These are phyloP conservation scores for Trachelipus rathkii DNA, from an alignment of 1,140 invertebrate genomes.

Conservation along the genomic window DNA sequence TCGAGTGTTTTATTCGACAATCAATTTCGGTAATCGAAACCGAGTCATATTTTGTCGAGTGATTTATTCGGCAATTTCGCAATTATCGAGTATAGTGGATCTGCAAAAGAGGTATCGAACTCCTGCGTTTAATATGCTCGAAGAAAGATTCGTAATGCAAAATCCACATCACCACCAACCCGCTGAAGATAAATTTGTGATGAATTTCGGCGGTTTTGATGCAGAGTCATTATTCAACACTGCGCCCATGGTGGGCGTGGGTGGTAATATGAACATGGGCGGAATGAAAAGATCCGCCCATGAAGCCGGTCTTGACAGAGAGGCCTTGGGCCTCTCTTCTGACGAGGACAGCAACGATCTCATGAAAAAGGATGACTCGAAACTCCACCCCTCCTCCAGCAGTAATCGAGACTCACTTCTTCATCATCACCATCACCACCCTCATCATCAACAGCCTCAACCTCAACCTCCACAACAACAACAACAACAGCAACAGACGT, in stretches of 20 bases:
- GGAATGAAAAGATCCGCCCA: constrained; percentile 44
- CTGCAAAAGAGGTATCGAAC: not conserved
- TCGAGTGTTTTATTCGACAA: too few relatives aligned
- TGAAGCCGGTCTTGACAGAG: constrained; percentile 48
- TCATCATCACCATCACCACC: not conserved
- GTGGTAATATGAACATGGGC: constrained; percentile 32
- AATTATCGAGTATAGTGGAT: too few relatives aligned
- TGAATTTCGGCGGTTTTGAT: constrained; percentile 44
- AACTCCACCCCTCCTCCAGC: constrained; percentile 38
- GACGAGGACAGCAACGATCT: constrained; percentile 33
- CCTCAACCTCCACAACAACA: not conserved
- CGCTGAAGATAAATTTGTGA: constrained; percentile 41
- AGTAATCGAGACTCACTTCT: constrained; percentile 28
- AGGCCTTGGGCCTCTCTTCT: constrained; percentile 46
- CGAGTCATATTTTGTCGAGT: too few relatives aligned
- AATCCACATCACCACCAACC: not conserved
- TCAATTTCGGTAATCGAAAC: too few relatives aligned
- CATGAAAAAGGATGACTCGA: constrained; percentile 31
- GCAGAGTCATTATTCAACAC: constrained; percentile 38
- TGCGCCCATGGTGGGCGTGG: constrained; percentile 34
- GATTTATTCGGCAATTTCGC: too few relatives aligned
- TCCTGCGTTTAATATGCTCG: not conserved
- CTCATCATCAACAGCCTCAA: not conserved
- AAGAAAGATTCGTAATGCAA: not conserved
- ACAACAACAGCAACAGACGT: constrained; percentile 32